A percentile compares a stretch with the other conserved stretches of the same genome.
Conservation (phyloP, 2,888 invertebrate genomes). For the Volucella bombylans region DNA sequence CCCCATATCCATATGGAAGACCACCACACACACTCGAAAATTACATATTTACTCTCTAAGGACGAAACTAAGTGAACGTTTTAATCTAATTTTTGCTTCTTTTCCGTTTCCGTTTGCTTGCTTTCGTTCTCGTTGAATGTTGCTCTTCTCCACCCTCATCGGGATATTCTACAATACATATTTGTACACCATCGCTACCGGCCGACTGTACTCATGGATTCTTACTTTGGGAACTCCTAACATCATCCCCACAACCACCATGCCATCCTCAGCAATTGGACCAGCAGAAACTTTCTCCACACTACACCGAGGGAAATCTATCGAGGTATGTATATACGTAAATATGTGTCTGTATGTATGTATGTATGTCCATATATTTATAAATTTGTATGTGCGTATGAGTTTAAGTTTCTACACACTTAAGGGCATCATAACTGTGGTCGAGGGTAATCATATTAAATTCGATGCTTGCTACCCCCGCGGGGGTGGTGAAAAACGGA, state of each 20-base stretch:
- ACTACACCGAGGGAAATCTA: conserved; percentile 89
- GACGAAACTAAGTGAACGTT: conserved; percentile 71
- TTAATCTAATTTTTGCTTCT: conserved; percentile 71
- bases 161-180: not conserved
- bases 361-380: not conserved
- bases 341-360: not conserved
- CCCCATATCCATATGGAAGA: conserved; percentile 57
- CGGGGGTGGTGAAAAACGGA: not conserved
- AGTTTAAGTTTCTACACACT: too few species aligned
- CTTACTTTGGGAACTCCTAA: conserved; percentile 17
- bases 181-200: conserved; percentile 5
- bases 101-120: conserved; percentile 15
- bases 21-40: conserved; percentile 53
- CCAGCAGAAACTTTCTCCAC: conserved; percentile 87
- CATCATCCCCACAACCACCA: conserved; percentile 59
- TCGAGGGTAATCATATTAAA: conserved; percentile 34
- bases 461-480: conserved; percentile 38
- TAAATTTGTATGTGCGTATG: too few species aligned
- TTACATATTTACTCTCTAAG: conserved; percentile 66
- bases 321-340: conserved; percentile 85
- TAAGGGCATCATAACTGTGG: not conserved
- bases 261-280: conserved; percentile 85
- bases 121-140: not conserved
- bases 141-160: not conserved
- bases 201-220: conserved; percentile 42